A percentile compares a stretch with the other conserved stretches of the same genome.
phyloP scores from a whole-genome alignment of 2,888 invertebrate species.

The Schizaphis graminum region DNA sequence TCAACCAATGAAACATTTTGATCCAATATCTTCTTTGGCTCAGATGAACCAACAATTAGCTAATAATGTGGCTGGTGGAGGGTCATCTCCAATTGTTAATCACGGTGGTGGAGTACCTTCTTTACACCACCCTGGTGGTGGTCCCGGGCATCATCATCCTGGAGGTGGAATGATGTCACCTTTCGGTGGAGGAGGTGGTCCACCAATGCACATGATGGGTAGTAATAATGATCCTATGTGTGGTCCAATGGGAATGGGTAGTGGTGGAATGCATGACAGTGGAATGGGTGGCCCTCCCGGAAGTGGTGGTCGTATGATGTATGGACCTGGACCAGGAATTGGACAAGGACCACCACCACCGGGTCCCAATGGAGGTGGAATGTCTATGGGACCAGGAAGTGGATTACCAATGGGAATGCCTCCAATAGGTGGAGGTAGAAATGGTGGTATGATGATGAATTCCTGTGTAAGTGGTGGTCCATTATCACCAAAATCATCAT shows the following conservation, averaged over 20 bases:
- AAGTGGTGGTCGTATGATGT: constrained; percentile 62
- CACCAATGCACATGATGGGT: constrained; percentile 55
- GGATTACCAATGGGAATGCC: constrained; percentile 73
- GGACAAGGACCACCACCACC: constrained; percentile 73
- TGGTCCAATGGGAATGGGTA: constrained; percentile 72
- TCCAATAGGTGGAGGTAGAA: constrained; percentile 69
- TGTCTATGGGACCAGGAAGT: constrained; percentile 70
- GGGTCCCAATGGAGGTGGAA: constrained; percentile 22
- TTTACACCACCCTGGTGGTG: constrained; percentile 74
- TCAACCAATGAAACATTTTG: constrained; percentile 76
- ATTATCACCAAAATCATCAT: constrained; percentile 56
- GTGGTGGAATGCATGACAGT: constrained; percentile 58
- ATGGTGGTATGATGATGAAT: constrained; percentile 48
- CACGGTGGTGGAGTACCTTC: constrained; percentile 74
- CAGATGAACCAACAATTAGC: constrained; percentile 95
- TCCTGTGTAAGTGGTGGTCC: constrained; percentile 47
- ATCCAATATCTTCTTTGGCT: constrained; percentile 92
- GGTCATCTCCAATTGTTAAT: constrained; percentile 74
- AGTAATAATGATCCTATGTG: constrained; percentile 52
- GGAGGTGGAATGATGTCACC: constrained; percentile 58
- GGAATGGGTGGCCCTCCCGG: constrained; percentile 54
- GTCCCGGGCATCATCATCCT: constrained; percentile 70
- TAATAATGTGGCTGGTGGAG: constrained; percentile 77
- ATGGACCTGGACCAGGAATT: constrained; percentile 70
- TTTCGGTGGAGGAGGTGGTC: constrained; percentile 43